phyloP scores from a whole-genome alignment of 2,113 vertebrate species.

The Neotoma lepida region DNA sequence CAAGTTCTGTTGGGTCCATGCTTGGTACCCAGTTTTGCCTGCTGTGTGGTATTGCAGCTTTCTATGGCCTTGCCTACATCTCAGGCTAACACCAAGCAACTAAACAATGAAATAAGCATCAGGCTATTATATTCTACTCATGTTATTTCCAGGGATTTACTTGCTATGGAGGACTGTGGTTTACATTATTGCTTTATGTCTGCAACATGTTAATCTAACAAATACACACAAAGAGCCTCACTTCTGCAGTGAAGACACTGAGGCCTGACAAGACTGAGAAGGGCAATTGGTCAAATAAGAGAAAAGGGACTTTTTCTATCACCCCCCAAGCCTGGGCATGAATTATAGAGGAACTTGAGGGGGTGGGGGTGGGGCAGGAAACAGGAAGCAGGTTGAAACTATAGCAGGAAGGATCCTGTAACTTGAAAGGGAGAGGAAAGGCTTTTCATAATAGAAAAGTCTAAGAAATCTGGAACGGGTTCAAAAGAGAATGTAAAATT shows the following conservation, averaged over 20 bases:
- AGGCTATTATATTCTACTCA: no score
- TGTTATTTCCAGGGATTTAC: no score
- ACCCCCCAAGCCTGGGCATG: fast-evolving
- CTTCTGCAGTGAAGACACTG: not conserved
- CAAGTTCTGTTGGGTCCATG: fast-evolving
- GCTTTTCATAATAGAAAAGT: not conserved
- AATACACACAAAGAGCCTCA: fast-evolving
- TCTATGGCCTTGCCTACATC: not conserved
- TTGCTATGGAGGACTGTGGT: not conserved
- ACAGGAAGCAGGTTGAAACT: slow-evolving; percentile 56
- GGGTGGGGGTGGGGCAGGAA: slow-evolving; percentile 28
- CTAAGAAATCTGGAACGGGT: not conserved
- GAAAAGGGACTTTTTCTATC: not conserved
- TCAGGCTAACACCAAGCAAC: not conserved
- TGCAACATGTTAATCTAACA: fast-evolving
- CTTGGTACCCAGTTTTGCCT: not conserved
- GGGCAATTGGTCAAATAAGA: fast-evolving
- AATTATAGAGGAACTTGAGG: not conserved
- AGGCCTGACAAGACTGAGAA: not conserved
- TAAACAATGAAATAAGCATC: not conserved
- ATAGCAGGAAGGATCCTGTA: slow-evolving; percentile 62
- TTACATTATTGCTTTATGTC: not conserved
- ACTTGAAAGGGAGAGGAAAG: not conserved
- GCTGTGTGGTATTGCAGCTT: fast-evolving
- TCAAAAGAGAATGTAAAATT: not conserved